Evolutionary conservation across 2,797 vertebrate species (phyloP).

Genomic region (Poliocrania exsul): DNA sequence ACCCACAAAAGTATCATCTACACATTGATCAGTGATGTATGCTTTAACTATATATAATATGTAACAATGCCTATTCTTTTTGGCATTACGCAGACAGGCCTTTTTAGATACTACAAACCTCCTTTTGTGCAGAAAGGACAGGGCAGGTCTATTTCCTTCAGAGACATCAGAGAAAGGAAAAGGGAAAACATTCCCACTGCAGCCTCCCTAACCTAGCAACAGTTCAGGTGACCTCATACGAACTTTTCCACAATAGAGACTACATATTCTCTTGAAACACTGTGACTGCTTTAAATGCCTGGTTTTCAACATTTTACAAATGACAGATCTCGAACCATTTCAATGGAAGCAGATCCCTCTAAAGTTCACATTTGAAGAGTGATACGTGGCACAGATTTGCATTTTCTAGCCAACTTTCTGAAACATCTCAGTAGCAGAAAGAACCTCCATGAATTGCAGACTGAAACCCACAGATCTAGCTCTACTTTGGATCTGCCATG

Average conservation of each 20-base stretch:
- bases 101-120: neutral
- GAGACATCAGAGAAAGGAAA: neutral
- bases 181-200: neutral
- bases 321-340: neutral
- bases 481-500: neutral
- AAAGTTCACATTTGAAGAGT: neutral
- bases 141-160: neutral
- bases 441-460: neutral
- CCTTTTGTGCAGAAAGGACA: neutral
- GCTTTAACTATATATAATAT: neutral
- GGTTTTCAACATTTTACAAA: neutral
- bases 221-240: neutral
- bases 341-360: neutral
- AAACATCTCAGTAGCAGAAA: neutral
- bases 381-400: neutral
- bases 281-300: neutral
- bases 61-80: neutral
- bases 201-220: neutral
- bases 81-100: neutral
- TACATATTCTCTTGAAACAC: neutral
- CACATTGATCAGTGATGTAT: fast-evolving
- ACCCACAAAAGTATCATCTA: neutral
- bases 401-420: neutral
- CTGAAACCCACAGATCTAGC: neutral
- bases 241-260: conserved; percentile 3